Evolutionary conservation across 2,113 vertebrate species (phyloP).

Genomic region (Nestor notabilis): DNA sequence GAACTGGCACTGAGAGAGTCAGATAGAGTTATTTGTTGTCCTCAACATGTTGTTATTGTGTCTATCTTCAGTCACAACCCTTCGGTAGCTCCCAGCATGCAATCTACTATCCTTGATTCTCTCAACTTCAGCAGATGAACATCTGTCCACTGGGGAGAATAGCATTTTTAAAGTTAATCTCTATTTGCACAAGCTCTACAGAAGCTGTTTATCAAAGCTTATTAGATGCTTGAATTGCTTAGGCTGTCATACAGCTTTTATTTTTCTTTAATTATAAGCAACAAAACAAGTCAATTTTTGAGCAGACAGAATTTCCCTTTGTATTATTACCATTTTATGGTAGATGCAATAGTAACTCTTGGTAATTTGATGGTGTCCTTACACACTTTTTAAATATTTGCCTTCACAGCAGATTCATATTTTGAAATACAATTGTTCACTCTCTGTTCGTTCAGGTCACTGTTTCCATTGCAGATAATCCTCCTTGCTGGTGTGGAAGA

Average conservation of each 20-base stretch:
- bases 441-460: background rate
- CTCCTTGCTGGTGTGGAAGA: background rate
- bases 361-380: background rate
- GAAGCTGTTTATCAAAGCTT: conserved; percentile 8
- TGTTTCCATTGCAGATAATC: background rate
- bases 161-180: background rate
- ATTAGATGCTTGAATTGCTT: background rate
- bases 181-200: conserved; percentile 2
- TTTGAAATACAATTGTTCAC: background rate
- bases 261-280: conserved; percentile 21
- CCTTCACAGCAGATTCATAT: background rate
- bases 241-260: background rate
- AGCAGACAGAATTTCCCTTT: background rate
- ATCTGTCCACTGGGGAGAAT: background rate
- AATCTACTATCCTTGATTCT: background rate
- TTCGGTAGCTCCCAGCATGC: background rate
- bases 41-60: background rate
- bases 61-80: background rate
- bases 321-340: background rate
- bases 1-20: background rate
- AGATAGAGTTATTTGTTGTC: background rate
- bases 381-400: background rate
- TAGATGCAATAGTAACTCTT: background rate
- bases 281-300: background rate
- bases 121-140: background rate